Percentiles rank a stretch among this genome's conserved stretches.
Evolutionary conservation across 1,140 invertebrate genomes (phyloP).

Genomic region (Pomacea maculata): DNA sequence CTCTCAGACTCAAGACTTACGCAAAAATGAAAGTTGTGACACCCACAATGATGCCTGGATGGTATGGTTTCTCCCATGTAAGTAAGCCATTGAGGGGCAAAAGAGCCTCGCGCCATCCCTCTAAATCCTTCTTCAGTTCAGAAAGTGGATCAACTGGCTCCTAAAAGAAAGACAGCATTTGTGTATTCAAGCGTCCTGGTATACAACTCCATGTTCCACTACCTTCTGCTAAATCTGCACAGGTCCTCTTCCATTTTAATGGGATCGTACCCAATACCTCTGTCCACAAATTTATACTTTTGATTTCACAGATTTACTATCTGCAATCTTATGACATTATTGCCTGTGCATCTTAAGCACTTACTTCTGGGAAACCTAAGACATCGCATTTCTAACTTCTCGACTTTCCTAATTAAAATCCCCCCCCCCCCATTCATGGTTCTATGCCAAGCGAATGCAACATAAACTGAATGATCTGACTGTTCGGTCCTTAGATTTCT

Average conservation of each 20-base stretch:
- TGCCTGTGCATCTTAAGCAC: no score
- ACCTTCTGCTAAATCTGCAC: background rate
- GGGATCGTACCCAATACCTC: no score
- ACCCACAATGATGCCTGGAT: constrained; percentile 78
- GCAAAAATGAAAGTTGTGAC: constrained; percentile 75
- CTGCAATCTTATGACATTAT: no score
- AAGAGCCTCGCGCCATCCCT: constrained; percentile 83
- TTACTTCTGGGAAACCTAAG: no score
- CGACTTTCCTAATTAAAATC: no score
- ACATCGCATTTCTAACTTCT: no score
- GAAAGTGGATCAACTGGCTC: constrained; percentile 76
- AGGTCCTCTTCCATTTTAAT: background rate
- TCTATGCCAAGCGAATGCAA: no score
- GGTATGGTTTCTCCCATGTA: constrained; percentile 83
- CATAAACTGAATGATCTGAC: no score
- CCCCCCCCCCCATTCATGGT: no score
- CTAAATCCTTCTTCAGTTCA: constrained; percentile 78
- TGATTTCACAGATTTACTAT: no score
- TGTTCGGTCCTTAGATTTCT: no score
- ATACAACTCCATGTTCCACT: background rate
- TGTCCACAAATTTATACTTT: no score
- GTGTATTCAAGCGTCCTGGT: background rate
- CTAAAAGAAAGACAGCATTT: background rate
- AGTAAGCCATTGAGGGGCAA: constrained; percentile 78
- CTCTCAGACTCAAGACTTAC: constrained; percentile 55